Evolutionary conservation across 2,113 vertebrate species (phyloP), one percentile per base, ranked within the genome.

Genomic region (Phocoena phocoena): DNA sequence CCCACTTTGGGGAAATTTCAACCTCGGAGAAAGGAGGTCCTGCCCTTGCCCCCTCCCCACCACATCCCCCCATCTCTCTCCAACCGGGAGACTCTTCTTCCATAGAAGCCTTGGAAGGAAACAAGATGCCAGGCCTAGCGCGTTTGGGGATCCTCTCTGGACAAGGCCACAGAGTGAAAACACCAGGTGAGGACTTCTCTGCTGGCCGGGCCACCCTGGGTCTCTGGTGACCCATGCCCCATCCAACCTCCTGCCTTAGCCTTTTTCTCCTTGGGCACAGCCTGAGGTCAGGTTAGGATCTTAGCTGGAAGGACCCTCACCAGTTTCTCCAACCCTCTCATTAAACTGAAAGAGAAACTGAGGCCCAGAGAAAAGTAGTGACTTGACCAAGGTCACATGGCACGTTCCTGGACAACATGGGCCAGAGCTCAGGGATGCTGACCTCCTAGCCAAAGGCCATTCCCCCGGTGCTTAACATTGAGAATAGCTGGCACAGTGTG

Each of bases 121-220:
- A 88, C 63, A 7, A 63, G 96, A 94, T 65, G 81, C 77, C 86
- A 86, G 94, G 95, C 94, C 88, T 94, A 88, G 96, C 63, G 91
- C 62, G 47, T 76, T 70, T 50, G 98, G 95, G 67, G 82, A 95
- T 18, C 93, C 84, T 93, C 95, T 89, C 92, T 44, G 94, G 96
- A 96, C 82, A 82, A 97, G 95, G 93, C 90, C 88, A 84, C 97
- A 60, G 93, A 90, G 88, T 28, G 90, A 81, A 88, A 93, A 92
- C 47, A 17, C 13, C 97, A 97, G 97, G 97, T 98, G 98, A 98
- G 97, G 95, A 97, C 38, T 50, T 85, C 26, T 44, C 26, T 20
- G 79, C 73, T 93, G 50, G n/a, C 10, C 31, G 71, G 91, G 88
- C 80, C 65, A 41, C 71, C 60, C 55, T 11, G 63, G 55, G 63